Conservation (phyloP, 2,113 vertebrate genomes). For the Crypturellus undulatus region DNA sequence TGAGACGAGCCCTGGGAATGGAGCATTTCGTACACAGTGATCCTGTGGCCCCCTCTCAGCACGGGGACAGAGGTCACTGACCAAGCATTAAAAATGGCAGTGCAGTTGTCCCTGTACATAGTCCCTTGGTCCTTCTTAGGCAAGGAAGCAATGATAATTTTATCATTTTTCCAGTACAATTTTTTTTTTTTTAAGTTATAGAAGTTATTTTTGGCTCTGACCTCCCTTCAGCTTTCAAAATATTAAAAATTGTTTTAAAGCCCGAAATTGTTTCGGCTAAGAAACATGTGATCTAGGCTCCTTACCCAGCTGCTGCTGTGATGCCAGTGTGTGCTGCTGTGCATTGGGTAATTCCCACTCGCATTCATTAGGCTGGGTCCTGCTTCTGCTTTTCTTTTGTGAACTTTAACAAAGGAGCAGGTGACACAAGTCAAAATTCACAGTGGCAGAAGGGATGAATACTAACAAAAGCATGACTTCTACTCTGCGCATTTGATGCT, state of each 20-base stretch:
- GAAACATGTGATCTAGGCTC: neutral
- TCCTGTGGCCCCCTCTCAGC: neutral
- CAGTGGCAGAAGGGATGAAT: neutral
- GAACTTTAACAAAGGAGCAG: neutral
- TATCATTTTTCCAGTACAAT: neutral
- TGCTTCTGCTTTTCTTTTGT: neutral
- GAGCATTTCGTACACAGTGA: neutral
- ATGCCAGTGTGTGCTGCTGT: neutral
- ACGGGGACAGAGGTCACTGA: neutral
- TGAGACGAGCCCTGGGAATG: neutral
- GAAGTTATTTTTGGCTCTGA: neutral
- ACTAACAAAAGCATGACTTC: neutral
- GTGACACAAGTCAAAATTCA: neutral
- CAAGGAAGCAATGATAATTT: neutral
- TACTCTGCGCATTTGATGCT: neutral
- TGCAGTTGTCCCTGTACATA: neutral
- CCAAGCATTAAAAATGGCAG: neutral
- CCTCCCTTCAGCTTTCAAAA: neutral
- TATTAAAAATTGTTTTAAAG: neutral
- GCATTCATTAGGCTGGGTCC: neutral
- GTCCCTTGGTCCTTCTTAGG: neutral
- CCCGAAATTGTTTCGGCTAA: neutral
- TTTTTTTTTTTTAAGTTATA: neutral
- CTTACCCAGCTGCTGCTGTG: neutral
- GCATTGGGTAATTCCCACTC: neutral